Percentiles rank a stretch among this genome's conserved stretches.
Evolutionary conservation across 2,113 vertebrate species (phyloP).

Genomic region (Calypte anna): DNA sequence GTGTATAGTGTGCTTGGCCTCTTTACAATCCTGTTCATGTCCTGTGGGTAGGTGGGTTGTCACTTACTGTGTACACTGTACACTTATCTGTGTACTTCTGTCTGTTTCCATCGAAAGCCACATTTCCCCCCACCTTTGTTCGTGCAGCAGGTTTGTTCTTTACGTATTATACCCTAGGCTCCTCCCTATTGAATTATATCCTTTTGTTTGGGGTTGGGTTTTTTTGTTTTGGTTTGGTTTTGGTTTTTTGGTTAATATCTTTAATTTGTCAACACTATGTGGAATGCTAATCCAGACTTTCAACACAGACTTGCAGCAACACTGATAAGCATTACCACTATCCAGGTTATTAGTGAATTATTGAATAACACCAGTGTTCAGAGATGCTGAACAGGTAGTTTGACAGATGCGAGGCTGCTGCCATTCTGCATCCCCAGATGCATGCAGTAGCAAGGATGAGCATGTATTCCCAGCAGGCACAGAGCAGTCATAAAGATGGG

Average conservation of each 20-base stretch:
- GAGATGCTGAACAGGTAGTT: not conserved
- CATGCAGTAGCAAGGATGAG: not conserved
- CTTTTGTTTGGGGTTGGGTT: too few relatives aligned
- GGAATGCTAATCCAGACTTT: not conserved
- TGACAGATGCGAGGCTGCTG: not conserved
- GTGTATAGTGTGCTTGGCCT: not conserved
- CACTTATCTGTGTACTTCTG: not conserved
- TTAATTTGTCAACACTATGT: not conserved
- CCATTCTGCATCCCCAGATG: not conserved
- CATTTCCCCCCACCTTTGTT: not conserved
- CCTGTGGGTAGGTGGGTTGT: not conserved
- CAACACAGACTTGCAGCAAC: not conserved
- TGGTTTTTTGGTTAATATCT: not conserved
- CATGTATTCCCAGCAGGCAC: not conserved
- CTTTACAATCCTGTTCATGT: not conserved
- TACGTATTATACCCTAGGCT: not conserved
- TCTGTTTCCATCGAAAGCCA: not conserved
- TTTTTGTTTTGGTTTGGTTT: rapidly evolving
- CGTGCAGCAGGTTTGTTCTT: not conserved
- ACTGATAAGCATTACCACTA: not conserved
- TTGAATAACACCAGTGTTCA: not conserved
- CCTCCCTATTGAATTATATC: not conserved
- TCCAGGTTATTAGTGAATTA: not conserved
- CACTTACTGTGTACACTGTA: not conserved
- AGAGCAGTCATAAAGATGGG: not conserved